phyloP scores from a whole-genome alignment of 2,888 invertebrate species.

The Dioctria rufipes region DNA sequence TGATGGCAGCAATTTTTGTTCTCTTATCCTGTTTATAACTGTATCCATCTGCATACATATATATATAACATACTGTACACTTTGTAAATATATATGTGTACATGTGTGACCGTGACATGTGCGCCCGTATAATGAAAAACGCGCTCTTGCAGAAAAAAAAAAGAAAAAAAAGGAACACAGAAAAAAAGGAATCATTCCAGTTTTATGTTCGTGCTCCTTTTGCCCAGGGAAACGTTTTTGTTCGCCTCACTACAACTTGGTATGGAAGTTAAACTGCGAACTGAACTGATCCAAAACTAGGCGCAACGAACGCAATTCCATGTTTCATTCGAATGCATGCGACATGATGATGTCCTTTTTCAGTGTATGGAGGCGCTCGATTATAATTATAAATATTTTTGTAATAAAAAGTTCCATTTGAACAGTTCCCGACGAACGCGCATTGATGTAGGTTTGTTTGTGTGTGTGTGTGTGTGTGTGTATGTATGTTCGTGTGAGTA shows the following conservation, averaged over 20 bases:
- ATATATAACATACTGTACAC: too few relatives aligned
- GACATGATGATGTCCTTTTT: not conserved
- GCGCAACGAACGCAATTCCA: not conserved
- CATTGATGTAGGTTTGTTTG: not conserved
- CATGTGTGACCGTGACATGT: conserved; percentile 30
- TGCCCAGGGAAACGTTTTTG: not conserved
- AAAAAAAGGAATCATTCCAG: not conserved
- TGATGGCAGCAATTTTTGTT: not conserved
- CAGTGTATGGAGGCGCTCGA: not conserved
- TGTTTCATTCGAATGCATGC: not conserved
- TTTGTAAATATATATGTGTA: not conserved
- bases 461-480: not conserved
- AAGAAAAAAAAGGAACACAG: not conserved
- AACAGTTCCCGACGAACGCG: not conserved
- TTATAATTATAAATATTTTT: conserved; percentile 4
- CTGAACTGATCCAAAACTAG: not conserved
- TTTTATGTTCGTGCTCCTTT: not conserved
- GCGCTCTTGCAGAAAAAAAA: not conserved
- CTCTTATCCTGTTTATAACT: conserved; percentile 28
- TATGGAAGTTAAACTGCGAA: not conserved
- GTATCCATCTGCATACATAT: too few relatives aligned
- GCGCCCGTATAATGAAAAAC: conserved; percentile 25
- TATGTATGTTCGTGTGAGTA: not conserved
- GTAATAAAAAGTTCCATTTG: not conserved
- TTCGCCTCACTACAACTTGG: not conserved